Evolutionary conservation across 2,113 vertebrate genomes (phyloP).

Genomic region (Phyllostomus discolor): DNA sequence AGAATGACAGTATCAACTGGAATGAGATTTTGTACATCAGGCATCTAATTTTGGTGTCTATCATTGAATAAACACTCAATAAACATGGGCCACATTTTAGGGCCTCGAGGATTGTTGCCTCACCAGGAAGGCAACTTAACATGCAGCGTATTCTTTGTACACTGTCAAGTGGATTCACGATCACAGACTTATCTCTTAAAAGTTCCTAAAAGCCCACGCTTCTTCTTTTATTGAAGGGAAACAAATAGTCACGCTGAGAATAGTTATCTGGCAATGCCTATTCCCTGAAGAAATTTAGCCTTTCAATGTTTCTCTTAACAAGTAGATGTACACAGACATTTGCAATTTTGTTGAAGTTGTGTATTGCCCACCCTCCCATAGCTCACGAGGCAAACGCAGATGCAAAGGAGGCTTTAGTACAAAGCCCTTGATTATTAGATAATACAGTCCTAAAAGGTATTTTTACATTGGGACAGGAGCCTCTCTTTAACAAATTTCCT

Average conservation of each 20-base stretch:
- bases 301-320: constrained; percentile 16
- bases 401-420: not conserved
- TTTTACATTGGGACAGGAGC: not conserved
- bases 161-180: not conserved
- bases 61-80: not conserved
- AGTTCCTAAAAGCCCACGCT: not conserved
- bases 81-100: not conserved
- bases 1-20: not conserved
- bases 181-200: not conserved
- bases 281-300: not conserved
- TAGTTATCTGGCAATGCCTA: not conserved
- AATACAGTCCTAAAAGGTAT: constrained; percentile 46
- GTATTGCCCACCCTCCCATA: not conserved
- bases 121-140: not conserved
- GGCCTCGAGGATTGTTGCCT: not conserved
- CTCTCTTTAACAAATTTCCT: constrained; percentile 60
- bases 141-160: not conserved
- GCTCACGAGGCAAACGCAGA: not conserved
- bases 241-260: not conserved
- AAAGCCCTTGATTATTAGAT: constrained; percentile 43
- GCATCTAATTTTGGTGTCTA: not conserved
- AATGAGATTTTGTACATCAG: not conserved
- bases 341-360: not conserved
- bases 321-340: not conserved
- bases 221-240: not conserved